Conservation (phyloP, 1,140 invertebrate species). For the Rhynchophorus ferrugineus region DNA sequence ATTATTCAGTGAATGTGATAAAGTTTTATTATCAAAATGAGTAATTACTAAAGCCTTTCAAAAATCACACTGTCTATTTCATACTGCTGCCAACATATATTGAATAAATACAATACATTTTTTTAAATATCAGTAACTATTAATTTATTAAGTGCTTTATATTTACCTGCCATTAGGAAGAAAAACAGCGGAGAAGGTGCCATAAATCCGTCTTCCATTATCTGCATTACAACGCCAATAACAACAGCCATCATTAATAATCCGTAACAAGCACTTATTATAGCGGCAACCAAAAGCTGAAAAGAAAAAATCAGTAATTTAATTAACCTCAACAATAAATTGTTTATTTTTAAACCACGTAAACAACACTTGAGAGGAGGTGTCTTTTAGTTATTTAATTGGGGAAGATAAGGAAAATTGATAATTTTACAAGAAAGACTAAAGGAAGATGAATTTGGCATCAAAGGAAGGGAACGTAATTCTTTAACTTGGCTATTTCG, state of each 20-base stretch:
- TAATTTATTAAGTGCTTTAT: too few relatives aligned
- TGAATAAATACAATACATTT: too few relatives aligned
- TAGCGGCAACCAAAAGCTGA: slow-evolving; percentile 64
- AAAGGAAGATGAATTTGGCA: not conserved
- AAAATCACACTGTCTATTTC: too few relatives aligned
- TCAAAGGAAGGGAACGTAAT: too few relatives aligned
- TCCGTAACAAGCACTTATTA: slow-evolving; percentile 74
- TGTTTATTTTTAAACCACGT: not conserved
- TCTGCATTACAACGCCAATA: slow-evolving; percentile 76
- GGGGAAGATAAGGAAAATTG: not conserved
- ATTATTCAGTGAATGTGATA: too few relatives aligned
- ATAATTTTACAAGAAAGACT: not conserved
- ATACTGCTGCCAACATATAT: too few relatives aligned
- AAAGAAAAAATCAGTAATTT: not conserved
- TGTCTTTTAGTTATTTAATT: too few relatives aligned
- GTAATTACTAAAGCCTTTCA: too few relatives aligned
- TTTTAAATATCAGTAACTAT: too few relatives aligned
- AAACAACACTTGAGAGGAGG: too few relatives aligned
- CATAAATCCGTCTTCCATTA: slow-evolving; percentile 67
- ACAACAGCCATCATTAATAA: slow-evolving; percentile 90
- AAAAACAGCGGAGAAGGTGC: slow-evolving; percentile 77
- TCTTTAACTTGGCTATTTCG: too few relatives aligned
- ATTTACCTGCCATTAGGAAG: slow-evolving; percentile 50
- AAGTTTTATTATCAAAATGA: too few relatives aligned
- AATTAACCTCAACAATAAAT: not conserved